These are phyloP conservation scores for Aporrectodea caliginosa DNA, from an alignment of 1,140 invertebrate genomes.

Conservation along the genomic window DNA sequence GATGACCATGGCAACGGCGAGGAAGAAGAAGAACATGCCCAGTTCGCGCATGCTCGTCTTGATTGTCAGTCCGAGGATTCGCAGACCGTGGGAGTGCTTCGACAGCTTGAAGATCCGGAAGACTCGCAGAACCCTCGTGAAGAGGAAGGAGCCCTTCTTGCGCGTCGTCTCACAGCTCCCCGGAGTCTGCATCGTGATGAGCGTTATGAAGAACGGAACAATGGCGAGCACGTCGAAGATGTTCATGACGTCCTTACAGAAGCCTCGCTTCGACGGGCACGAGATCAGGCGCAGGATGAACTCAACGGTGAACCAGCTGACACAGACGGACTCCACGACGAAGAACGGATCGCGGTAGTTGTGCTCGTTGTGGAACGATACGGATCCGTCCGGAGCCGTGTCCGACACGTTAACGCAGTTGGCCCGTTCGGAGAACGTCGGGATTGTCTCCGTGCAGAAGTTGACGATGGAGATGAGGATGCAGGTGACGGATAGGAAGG, in stretches of 20 bases:
- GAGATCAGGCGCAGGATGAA: conserved; percentile 43
- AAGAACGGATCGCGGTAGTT: conserved; percentile 49
- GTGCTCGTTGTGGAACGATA: conserved; percentile 4
- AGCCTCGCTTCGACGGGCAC: conserved; percentile 54
- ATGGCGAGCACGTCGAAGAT: conserved; percentile 97
- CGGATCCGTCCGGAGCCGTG: not conserved
- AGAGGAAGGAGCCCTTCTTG: conserved; percentile 43
- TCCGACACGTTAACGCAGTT: conserved; percentile 23
- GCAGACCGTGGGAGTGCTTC: conserved; percentile 40
- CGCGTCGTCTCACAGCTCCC: conserved; percentile 43
- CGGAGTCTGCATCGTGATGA: conserved; percentile 61
- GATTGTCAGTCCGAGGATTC: conserved; percentile 44
- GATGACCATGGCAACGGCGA: conserved; percentile 36
- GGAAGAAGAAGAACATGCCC: conserved; percentile 36
- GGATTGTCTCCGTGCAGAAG: conserved; percentile 56
- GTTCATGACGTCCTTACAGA: conserved; percentile 82
- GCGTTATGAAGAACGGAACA: conserved; percentile 98
- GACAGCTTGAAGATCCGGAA: conserved; percentile 53
- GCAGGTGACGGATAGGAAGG: conserved; percentile 46
- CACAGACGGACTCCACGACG: conserved; percentile 54
- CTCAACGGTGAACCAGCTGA: conserved; percentile 56
- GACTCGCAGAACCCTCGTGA: conserved; percentile 49
- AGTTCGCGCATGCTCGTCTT: conserved; percentile 36
- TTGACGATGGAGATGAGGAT: conserved; percentile 51
- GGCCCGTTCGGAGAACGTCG: conserved; percentile 39